Percentiles rank a stretch among this genome's conserved stretches.
These are phyloP conservation scores for Alligator mississippiensis DNA, from an alignment of 2,113 vertebrate genomes.

Conservation along the genomic window DNA sequence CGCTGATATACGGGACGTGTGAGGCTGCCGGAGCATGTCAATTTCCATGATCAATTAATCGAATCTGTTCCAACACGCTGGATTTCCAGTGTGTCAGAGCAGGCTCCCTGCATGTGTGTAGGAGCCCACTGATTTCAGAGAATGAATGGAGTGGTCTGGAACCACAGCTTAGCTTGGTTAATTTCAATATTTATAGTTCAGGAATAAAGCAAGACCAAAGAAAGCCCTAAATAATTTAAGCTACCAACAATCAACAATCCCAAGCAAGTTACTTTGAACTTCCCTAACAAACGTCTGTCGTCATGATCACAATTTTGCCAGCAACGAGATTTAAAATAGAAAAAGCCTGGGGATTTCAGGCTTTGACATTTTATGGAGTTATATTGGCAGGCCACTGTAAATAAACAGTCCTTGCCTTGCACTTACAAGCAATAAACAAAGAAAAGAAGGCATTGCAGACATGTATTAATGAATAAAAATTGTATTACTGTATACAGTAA, in stretches of 20 bases:
- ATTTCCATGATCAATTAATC: too few relatives aligned
- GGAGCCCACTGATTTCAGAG: background rate
- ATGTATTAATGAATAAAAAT: background rate
- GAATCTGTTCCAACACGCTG: too few relatives aligned
- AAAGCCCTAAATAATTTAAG: background rate
- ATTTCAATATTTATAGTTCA: background rate
- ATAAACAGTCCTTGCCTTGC: background rate
- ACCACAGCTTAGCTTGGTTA: background rate
- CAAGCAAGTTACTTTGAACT: background rate
- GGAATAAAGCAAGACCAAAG: background rate
- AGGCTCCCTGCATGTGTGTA: too few relatives aligned
- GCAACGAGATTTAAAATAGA: background rate
- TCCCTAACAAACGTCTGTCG: background rate
- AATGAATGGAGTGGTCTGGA: background rate
- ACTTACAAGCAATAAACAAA: background rate
- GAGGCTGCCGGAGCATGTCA: too few relatives aligned
- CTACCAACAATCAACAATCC: background rate
- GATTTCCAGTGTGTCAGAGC: too few relatives aligned
- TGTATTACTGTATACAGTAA: background rate
- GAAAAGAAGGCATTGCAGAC: background rate
- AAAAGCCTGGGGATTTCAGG: background rate
- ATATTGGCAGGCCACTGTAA: background rate
- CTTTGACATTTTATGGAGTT: background rate
- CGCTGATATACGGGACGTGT: too few relatives aligned
- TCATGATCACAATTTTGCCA: background rate